Evolutionary conservation across 2,113 vertebrate species (phyloP).

Genomic region (Oncorhynchus gorbuscha): DNA sequence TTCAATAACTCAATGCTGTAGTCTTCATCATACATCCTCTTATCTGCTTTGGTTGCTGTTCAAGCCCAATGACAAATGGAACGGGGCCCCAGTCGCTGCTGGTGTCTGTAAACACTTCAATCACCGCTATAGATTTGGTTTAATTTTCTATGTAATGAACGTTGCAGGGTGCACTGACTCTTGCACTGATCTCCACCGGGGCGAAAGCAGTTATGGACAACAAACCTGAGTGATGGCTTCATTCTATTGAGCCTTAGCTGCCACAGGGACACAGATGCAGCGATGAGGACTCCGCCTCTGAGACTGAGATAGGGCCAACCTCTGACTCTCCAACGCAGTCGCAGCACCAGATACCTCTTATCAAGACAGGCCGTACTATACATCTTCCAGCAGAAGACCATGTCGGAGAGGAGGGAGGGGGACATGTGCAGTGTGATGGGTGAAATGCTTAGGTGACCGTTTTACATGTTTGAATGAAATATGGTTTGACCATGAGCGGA

Average conservation of each 20-base stretch:
- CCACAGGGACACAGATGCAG: slow-evolving; percentile 2
- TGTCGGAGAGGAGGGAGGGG: slow-evolving; percentile 18
- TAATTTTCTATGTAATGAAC: slow-evolving; percentile 48
- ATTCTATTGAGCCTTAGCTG: slow-evolving; percentile 35
- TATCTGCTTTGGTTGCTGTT: slow-evolving; percentile 24
- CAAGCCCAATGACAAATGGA: slow-evolving; percentile 23
- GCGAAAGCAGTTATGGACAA: slow-evolving; percentile 22
- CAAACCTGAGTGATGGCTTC: slow-evolving; percentile 42
- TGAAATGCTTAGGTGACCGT: slow-evolving; percentile 27
- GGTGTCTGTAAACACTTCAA: slow-evolving; percentile 38
- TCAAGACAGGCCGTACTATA: slow-evolving; percentile 54
- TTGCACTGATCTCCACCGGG: slow-evolving; percentile 13
- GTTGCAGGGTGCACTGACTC: slow-evolving; percentile 14
- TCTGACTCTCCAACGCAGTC: slow-evolving; percentile 54
- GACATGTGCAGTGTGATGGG: slow-evolving; percentile 23
- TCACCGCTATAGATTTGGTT: slow-evolving; percentile 42
- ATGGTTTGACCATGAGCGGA: slow-evolving; percentile 30
- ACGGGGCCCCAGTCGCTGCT: slow-evolving; percentile 2
- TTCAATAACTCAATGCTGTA: slow-evolving; percentile 36
- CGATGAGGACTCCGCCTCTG: slow-evolving; percentile 32
- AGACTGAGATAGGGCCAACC: slow-evolving; percentile 61
- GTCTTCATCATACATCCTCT: slow-evolving; percentile 46
- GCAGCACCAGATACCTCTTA: slow-evolving; percentile 65
- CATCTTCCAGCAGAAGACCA: slow-evolving; percentile 52
- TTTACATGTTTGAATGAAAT: slow-evolving; percentile 7